Evolutionary conservation across 2,888 invertebrate genomes (phyloP), one percentile per base, ranked within the genome.

Genomic region (Cremastobaeus sp.): DNA sequence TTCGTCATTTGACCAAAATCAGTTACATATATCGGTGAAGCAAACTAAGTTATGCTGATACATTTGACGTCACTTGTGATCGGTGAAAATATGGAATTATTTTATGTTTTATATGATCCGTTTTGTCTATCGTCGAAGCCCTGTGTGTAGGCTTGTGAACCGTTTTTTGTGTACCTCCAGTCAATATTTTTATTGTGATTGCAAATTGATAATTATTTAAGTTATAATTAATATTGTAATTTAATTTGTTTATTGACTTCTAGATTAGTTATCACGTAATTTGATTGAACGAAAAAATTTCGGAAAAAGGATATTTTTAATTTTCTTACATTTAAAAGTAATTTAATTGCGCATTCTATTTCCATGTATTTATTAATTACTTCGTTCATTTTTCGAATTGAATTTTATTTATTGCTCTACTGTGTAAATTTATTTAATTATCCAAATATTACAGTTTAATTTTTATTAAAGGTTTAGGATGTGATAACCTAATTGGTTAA

Each of bases 1-100:
- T n/a, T n/a, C n/a, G n/a, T n/a, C n/a, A 52, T 43, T 52, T 64
- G 64, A 64, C 64, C 52, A 64, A 64, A 52, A 64, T 43, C 34
- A 34, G 21, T 2, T 4, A 34, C n/a, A 25, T 5, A 25, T 43
- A 32, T 50, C 12, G 18, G n/a, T 14, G 6, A 50, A 32, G 21
- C 14, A 50, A 43, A 25, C 21, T 41, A 62, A 62, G 43, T 57
- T 25, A 57, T 57, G 17, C 0, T 12, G 17, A 57, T 41, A 20
- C 8, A n/a, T 3, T 30, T 45, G 21, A 57, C 30, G 21, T 15
- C 20, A 34, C 34, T 41, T n/a, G 12, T 39, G 30, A 39, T 39
- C 39, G 39, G 18, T 28, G 14, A 28, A 52, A 30, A 20, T 21
- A 34, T 18, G 3, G 30, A 11, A 34, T 1, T 50, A 12, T 14